Conservation (phyloP, 2,888 invertebrate genomes). For the Chouioia cunea region DNA sequence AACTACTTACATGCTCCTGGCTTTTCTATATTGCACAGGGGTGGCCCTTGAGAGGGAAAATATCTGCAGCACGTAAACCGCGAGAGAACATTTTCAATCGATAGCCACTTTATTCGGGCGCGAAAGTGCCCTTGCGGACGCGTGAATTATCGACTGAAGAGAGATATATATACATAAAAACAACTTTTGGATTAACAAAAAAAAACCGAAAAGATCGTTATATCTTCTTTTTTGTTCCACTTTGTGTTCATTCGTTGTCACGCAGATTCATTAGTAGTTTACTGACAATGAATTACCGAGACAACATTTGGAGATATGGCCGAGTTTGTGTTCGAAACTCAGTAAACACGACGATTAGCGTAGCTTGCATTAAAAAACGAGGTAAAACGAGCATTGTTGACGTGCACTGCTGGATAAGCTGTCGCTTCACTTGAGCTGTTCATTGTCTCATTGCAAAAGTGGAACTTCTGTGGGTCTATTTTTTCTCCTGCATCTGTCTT, state of each 20-base stretch:
- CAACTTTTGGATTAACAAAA: too few relatives aligned
- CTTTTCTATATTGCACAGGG: too few relatives aligned
- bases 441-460: constrained; percentile 4
- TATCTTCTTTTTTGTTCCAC: neutral
- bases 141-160: too few relatives aligned
- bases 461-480: constrained; percentile 18
- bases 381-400: neutral
- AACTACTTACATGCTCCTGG: too few relatives aligned
- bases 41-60: too few relatives aligned
- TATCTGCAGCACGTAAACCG: neutral
- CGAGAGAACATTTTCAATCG: constrained; percentile 16
- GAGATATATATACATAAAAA: too few relatives aligned
- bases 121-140: neutral
- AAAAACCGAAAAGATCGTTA: neutral
- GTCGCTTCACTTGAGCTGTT: neutral
- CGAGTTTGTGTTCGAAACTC: constrained; percentile 17
- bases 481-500: constrained; percentile 9
- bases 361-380: neutral
- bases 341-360: constrained; percentile 28
- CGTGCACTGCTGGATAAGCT: too few relatives aligned
- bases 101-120: constrained; percentile 22
- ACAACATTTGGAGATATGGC: neutral
- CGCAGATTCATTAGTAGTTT: too few relatives aligned
- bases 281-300: too few relatives aligned
- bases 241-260: too few relatives aligned